Percentiles rank a stretch among this genome's conserved stretches.
Conservation (phyloP, 2,797 vertebrate species). For the Crypturellus tataupa region DNA sequence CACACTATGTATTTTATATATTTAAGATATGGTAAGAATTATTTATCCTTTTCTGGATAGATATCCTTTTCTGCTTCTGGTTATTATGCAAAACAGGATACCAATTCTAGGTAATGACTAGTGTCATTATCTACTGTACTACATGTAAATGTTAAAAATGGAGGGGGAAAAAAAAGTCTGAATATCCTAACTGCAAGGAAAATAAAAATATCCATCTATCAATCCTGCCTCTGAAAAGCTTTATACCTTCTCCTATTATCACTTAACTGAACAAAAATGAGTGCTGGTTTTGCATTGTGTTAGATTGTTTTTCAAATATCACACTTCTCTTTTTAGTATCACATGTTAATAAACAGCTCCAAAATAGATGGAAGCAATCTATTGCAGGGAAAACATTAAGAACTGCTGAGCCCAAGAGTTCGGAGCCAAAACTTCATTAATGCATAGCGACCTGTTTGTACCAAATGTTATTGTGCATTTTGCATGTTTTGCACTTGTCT, state of each 20-base stretch:
- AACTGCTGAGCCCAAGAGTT: not conserved
- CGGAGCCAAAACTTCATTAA: slow-evolving; percentile 41
- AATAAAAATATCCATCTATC: not conserved
- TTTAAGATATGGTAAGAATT: not conserved
- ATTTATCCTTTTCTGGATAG: not conserved
- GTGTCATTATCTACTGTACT: not conserved
- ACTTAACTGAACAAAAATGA: not conserved
- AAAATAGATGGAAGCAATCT: not conserved
- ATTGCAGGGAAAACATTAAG: slow-evolving; percentile 14
- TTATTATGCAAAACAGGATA: not conserved
- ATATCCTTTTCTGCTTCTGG: too few relatives aligned
- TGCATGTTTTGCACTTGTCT: slow-evolving; percentile 34
- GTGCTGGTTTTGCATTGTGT: not conserved
- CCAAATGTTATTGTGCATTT: not conserved
- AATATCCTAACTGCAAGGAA: not conserved
- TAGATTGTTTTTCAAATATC: not conserved
- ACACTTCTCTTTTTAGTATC: not conserved
- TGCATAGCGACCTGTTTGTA: not conserved
- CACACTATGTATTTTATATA: not conserved
- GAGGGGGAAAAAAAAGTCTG: not conserved
- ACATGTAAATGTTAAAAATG: not conserved
- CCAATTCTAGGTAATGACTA: not conserved
- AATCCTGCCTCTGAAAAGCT: not conserved
- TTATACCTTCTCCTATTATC: not conserved
- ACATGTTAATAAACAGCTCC: not conserved